These are phyloP conservation scores for Drosophila nigritarsus DNA, from an alignment of 2,888 invertebrate genomes.

Conservation along the genomic window DNA sequence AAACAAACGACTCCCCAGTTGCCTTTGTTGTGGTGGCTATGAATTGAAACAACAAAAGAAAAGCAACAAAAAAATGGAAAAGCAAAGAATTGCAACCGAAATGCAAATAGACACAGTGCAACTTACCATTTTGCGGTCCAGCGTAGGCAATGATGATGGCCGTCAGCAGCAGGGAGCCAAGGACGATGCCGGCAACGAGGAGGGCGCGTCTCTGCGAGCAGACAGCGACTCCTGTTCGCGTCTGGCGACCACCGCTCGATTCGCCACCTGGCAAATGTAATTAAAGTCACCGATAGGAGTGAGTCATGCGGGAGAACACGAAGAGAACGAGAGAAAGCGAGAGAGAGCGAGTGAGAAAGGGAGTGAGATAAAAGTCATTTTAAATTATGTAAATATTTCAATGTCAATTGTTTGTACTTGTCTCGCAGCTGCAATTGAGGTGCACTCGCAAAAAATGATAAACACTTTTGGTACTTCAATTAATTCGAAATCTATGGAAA, in stretches of 20 bases:
- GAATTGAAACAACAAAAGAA: slow-evolving; percentile 46
- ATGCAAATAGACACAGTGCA: slow-evolving; percentile 63
- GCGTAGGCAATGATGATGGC: slow-evolving; percentile 96
- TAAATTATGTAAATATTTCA: slow-evolving; percentile 46
- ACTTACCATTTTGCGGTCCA: slow-evolving; percentile 92
- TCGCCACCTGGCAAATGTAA: slow-evolving; percentile 84
- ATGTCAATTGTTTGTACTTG: slow-evolving; percentile 23
- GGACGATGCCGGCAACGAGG: slow-evolving; percentile 91
- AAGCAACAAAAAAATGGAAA: slow-evolving; percentile 30
- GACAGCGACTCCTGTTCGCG: slow-evolving; percentile 90
- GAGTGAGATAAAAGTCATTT: slow-evolving; percentile 18
- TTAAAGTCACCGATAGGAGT: slow-evolving; percentile 56
- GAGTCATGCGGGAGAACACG: slow-evolving; percentile 5
- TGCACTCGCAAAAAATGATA: background rate
- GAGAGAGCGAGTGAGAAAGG: background rate
- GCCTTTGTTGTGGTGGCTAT: slow-evolving; percentile 45
- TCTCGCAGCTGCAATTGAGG: slow-evolving; percentile 17
- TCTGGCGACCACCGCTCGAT: slow-evolving; percentile 84
- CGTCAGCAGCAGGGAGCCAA: slow-evolving; percentile 92
- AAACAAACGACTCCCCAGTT: slow-evolving; percentile 1
- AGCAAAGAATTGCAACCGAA: slow-evolving; percentile 48
- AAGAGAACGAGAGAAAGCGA: background rate
- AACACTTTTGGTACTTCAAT: background rate
- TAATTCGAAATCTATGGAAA: background rate
- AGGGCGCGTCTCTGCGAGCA: slow-evolving; percentile 95